Evolutionary conservation across 2,797 vertebrate species (phyloP).

Genomic region (Brachyrhaphis roseni): DNA sequence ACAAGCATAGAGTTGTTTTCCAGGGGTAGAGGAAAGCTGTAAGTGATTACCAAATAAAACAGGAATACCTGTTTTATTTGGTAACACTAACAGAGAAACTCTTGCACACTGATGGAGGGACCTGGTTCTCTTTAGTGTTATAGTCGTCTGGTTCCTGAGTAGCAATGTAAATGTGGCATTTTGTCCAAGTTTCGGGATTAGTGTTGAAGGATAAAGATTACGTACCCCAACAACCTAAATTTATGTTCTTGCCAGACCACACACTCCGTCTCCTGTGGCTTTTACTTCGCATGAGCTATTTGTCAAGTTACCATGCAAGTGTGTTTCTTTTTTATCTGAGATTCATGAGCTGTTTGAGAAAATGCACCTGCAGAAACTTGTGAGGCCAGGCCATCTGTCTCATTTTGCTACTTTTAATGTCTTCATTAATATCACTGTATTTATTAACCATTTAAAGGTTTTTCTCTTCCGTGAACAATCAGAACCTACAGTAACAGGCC

Average conservation of each 20-base stretch:
- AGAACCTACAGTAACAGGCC: not conserved
- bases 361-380: not conserved
- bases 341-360: slow-evolving; percentile 2
- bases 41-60: not conserved
- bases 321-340: slow-evolving; percentile 1
- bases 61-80: not conserved
- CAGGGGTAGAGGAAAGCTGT: not conserved
- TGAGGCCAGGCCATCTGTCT: not conserved
- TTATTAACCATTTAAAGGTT: not conserved
- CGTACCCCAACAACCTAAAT: not conserved
- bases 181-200: not conserved
- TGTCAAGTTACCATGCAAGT: not conserved
- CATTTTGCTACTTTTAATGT: not conserved
- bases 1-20: not conserved
- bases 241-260: not conserved
- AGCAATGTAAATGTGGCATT: not conserved
- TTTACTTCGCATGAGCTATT: not conserved
- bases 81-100: not conserved
- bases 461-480: not conserved
- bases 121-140: not conserved
- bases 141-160: not conserved
- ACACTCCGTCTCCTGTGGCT: not conserved
- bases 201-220: not conserved
- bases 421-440: not conserved
- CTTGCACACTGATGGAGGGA: not conserved